A percentile compares a stretch with the other conserved stretches of the same genome.
Evolutionary conservation across 2,113 vertebrate genomes (phyloP).

Genomic region (Tor tambroides): DNA sequence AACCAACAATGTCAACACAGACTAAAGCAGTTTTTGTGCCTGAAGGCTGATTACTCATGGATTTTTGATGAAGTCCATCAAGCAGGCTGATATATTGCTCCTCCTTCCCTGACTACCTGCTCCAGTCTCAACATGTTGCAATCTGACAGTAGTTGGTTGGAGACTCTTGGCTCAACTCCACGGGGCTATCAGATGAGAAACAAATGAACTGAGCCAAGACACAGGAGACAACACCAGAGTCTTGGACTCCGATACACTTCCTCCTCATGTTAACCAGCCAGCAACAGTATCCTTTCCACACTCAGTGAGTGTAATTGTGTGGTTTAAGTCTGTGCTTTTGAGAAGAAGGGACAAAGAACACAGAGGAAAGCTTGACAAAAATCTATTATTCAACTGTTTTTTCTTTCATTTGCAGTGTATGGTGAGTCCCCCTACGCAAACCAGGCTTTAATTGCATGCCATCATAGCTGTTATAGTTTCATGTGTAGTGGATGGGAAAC

Average conservation of each 20-base stretch:
- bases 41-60: constrained; percentile 33
- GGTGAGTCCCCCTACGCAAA: not conserved
- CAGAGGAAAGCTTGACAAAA: not conserved
- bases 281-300: constrained; percentile 45
- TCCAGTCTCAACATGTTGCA: constrained; percentile 52
- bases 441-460: not conserved
- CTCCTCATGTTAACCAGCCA: constrained; percentile 55
- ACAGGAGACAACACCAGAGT: constrained; percentile 51
- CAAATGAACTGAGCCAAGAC: constrained; percentile 47
- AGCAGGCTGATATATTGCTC: constrained; percentile 35
- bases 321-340: not conserved
- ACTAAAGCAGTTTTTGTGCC: not conserved
- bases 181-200: constrained; percentile 52
- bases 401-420: too few relatives aligned
- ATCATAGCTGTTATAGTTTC: not conserved
- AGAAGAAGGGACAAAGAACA: not conserved
- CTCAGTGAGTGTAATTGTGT: constrained; percentile 20
- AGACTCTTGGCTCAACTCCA: constrained; percentile 50
- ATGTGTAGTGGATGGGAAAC: constrained; percentile 5
- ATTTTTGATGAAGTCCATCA: constrained; percentile 42
- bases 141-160: constrained; percentile 44
- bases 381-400: not conserved
- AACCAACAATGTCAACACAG: constrained; percentile 16
- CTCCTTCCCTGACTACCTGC: constrained; percentile 32
- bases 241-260: constrained; percentile 49